Conservation (phyloP, 1,140 invertebrate species). For the Tenebrio molitor region DNA sequence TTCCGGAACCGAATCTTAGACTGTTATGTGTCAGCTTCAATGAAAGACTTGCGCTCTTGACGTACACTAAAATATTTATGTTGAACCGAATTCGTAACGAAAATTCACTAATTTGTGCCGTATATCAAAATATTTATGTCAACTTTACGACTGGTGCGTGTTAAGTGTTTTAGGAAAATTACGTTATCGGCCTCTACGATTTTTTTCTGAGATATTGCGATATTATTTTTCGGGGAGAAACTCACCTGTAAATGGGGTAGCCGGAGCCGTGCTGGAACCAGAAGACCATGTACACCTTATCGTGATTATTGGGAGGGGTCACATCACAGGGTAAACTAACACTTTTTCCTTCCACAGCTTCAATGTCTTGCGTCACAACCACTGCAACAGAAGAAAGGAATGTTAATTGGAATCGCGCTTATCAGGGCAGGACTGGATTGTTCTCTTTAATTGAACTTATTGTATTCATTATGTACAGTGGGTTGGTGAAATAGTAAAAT, state of each 20-base stretch:
- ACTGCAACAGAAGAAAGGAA: slow-evolving; percentile 26
- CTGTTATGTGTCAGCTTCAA: too few relatives aligned
- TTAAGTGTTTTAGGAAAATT: slow-evolving; percentile 2
- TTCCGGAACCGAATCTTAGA: too few relatives aligned
- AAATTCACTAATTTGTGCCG: slow-evolving; percentile 26
- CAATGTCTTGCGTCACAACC: slow-evolving; percentile 70
- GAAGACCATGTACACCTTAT: slow-evolving; percentile 90
- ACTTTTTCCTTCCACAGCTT: slow-evolving; percentile 85
- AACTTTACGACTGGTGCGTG: slow-evolving; percentile 32
- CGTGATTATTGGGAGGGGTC: slow-evolving; percentile 77
- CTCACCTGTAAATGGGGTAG: slow-evolving; percentile 89
- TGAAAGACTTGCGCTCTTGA: too few relatives aligned
- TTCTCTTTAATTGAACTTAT: too few relatives aligned
- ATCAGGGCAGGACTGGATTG: too few relatives aligned
- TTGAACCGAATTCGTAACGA: slow-evolving; percentile 6
- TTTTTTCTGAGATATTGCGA: slow-evolving; percentile 5
- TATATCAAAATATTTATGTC: slow-evolving; percentile 37
- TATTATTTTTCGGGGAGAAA: slow-evolving; percentile 2
- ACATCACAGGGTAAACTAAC: slow-evolving; percentile 89
- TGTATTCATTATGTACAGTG: too few relatives aligned
- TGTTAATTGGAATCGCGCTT: too few relatives aligned
- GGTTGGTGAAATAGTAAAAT: too few relatives aligned
- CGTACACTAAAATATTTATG: background rate
- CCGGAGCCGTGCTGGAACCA: slow-evolving; percentile 91
- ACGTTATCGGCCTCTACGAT: slow-evolving; percentile 1